phyloP scores from a whole-genome alignment of 37 sponge, comb jelly and placozoan genomes.

The Halisarca cf. caerulea region DNA sequence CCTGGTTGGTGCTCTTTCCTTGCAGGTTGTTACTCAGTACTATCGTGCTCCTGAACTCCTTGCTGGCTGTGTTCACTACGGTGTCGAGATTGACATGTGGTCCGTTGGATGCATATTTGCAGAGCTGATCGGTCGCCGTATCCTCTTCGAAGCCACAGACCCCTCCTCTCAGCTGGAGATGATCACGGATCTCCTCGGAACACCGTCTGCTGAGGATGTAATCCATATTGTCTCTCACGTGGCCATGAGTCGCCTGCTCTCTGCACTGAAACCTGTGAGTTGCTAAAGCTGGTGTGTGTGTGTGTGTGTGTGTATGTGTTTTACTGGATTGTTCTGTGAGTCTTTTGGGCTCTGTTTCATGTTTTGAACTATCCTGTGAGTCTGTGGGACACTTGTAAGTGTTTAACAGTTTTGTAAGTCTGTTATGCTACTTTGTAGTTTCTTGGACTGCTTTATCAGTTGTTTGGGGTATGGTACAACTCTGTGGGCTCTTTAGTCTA shows the following conservation, averaged over 20 bases:
- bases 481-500: too few species aligned
- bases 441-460: too few species aligned
- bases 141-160: slow-evolving; percentile 74
- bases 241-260: slow-evolving; percentile 52
- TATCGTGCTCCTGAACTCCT: slow-evolving; percentile 89
- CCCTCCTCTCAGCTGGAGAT: slow-evolving; percentile 68
- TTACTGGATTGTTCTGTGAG: too few species aligned
- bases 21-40: slow-evolving; percentile 90
- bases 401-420: too few species aligned
- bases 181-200: slow-evolving; percentile 84
- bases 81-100: slow-evolving; percentile 89
- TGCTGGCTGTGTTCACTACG: slow-evolving; percentile 87
- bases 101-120: slow-evolving; percentile 90
- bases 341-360: too few species aligned
- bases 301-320: too few species aligned
- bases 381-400: too few species aligned
- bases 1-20: too few species aligned
- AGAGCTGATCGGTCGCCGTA: slow-evolving; percentile 76
- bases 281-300: not conserved
- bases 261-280: slow-evolving; percentile 46
- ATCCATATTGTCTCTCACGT: slow-evolving; percentile 46
- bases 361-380: too few species aligned
- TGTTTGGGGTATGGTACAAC: too few species aligned
- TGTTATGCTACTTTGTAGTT: too few species aligned
- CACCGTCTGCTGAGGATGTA: slow-evolving; percentile 63